Percentiles rank a stretch among this genome's conserved stretches.
These are phyloP conservation scores for Cynocephalus volans DNA, from an alignment of 2,113 vertebrate species.

Conservation along the genomic window DNA sequence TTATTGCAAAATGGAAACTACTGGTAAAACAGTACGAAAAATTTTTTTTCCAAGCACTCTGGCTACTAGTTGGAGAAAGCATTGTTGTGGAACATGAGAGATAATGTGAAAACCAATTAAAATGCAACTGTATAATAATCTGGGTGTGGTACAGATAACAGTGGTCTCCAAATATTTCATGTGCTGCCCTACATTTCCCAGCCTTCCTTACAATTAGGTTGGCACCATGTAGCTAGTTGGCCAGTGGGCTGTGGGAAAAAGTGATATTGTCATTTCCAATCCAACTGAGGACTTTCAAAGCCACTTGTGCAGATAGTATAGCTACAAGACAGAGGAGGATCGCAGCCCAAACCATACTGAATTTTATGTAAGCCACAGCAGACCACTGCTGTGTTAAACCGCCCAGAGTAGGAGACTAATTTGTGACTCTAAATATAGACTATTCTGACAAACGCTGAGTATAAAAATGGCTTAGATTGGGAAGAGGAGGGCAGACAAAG, in stretches of 20 bases:
- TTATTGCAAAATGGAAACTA: conserved; percentile 50
- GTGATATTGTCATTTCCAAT: background rate
- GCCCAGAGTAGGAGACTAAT: background rate
- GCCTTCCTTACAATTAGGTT: background rate
- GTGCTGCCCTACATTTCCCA: background rate
- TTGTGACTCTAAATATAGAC: background rate
- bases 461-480: conserved; percentile 22
- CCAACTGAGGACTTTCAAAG: background rate
- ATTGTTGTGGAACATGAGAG: background rate
- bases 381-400: background rate
- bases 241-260: background rate
- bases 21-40: background rate
- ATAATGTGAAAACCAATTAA: conserved; percentile 21
- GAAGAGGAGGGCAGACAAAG: background rate
- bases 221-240: background rate
- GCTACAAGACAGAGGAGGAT: background rate
- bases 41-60: background rate
- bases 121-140: background rate
- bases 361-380: background rate
- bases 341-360: background rate
- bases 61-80: background rate
- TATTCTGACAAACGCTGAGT: conserved; percentile 21
- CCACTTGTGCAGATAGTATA: background rate
- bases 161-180: conserved; percentile 23
- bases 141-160: background rate